Percentiles rank a stretch among this genome's conserved stretches.
These are phyloP conservation scores for Tenrec ecaudatus DNA, from an alignment of 2,113 vertebrate genomes.

Conservation along the genomic window DNA sequence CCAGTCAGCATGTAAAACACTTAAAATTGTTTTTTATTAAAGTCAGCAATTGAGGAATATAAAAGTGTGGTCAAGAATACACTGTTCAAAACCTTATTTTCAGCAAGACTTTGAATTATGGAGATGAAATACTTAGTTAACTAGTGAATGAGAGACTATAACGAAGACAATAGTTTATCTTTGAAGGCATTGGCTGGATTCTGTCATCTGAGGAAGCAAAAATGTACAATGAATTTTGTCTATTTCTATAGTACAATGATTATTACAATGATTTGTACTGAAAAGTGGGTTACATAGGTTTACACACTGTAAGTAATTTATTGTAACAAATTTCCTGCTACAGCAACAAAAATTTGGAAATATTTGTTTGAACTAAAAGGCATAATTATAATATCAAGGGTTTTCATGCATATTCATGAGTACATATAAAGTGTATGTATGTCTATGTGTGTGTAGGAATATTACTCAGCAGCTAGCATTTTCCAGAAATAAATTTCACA, in stretches of 20 bases:
- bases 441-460: not conserved
- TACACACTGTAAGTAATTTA: no score
- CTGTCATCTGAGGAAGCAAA: not conserved
- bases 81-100: slow-evolving; percentile 37
- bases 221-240: not conserved
- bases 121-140: not conserved
- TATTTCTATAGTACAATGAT: not conserved
- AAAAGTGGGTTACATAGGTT: not conserved
- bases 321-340: no score
- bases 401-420: not conserved
- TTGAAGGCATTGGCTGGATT: not conserved
- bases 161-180: slow-evolving; percentile 40
- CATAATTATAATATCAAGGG: no score
- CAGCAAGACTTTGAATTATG: slow-evolving; percentile 25
- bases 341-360: no score
- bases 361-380: no score
- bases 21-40: slow-evolving; percentile 27
- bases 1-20: not conserved
- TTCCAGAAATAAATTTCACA: slow-evolving; percentile 39
- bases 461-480: slow-evolving; percentile 4
- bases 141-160: not conserved
- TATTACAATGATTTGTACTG: not conserved
- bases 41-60: not conserved
- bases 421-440: not conserved
- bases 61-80: not conserved